Percentiles rank a stretch among this genome's conserved stretches.
These are phyloP conservation scores for Barypeithes pellucidus DNA, from an alignment of 2,888 invertebrate genomes.

Conservation along the genomic window DNA sequence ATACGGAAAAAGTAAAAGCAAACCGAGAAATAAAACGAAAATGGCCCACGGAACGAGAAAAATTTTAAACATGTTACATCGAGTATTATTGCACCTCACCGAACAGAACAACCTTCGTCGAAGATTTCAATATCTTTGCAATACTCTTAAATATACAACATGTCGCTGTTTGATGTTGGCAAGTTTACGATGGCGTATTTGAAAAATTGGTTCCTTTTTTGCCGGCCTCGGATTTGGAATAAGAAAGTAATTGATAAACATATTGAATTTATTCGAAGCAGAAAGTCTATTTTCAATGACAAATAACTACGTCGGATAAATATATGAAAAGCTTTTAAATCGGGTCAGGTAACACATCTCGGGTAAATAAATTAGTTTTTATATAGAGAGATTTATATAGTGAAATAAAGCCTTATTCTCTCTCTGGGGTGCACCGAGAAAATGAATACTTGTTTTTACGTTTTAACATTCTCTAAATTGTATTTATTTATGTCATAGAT, in stretches of 20 bases:
- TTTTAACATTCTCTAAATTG: too few species aligned
- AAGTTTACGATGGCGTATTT: constrained; percentile 38
- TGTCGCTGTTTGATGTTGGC: constrained; percentile 48
- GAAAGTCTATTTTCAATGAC: constrained; percentile 38
- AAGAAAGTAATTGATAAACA: constrained; percentile 42
- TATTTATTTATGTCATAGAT: too few species aligned
- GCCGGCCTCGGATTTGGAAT: constrained; percentile 25
- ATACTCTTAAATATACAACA: constrained; percentile 45
- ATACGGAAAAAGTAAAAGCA: constrained; percentile 31
- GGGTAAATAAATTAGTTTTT: constrained; percentile 15
- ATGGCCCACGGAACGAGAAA: constrained; percentile 19
- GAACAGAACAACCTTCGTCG: constrained; percentile 37
- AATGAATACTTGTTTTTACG: too few species aligned
- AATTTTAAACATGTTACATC: constrained; percentile 45
- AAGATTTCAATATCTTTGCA: constrained; percentile 51
- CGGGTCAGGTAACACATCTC: constrained; percentile 29
- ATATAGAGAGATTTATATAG: too few species aligned
- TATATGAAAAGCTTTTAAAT: constrained; percentile 27
- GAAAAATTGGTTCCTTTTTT: constrained; percentile 46
- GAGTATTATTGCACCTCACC: constrained; percentile 43
- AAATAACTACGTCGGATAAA: constrained; percentile 30
- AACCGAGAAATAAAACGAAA: constrained; percentile 36
- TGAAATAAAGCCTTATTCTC: too few species aligned
- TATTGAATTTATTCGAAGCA: constrained; percentile 40
- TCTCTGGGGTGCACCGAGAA: too few species aligned